Conservation (phyloP, 2,888 invertebrate species). For the Spilarctia lutea region DNA sequence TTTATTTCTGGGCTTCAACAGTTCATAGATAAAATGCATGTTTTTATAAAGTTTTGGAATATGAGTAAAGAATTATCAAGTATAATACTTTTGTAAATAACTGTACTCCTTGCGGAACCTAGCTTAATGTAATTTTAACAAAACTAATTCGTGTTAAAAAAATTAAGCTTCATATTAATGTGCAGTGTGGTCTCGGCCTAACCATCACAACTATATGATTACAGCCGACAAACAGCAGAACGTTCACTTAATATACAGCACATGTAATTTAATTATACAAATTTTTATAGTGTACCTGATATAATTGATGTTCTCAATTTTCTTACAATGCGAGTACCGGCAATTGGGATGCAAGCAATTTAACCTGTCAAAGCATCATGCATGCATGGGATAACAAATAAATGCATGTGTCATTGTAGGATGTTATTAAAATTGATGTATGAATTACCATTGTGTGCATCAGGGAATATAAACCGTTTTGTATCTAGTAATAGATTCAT, state of each 20-base stretch:
- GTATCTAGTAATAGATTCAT: not conserved
- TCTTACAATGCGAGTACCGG: constrained; percentile 26
- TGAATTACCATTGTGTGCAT: not conserved
- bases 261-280: constrained; percentile 42
- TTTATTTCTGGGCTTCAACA: not conserved
- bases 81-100: not conserved
- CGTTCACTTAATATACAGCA: constrained; percentile 29
- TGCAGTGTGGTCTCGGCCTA: not conserved
- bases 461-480: not conserved
- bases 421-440: not conserved
- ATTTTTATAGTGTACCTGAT: constrained; percentile 23
- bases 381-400: not conserved
- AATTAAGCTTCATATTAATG: not conserved
- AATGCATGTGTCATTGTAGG: constrained; percentile 19
- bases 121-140: no score
- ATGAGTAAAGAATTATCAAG: not conserved
- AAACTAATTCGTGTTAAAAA: not conserved
- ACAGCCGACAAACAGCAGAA: constrained; percentile 23
- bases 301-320: constrained; percentile 34
- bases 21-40: not conserved
- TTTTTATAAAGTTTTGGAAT: not conserved
- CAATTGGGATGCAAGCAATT: constrained; percentile 7
- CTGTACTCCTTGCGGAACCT: not conserved
- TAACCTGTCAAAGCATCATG: constrained; percentile 17
- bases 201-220: constrained; percentile 13